Conservation (phyloP, 2,888 invertebrate species). For the Periphyllus acericola region DNA sequence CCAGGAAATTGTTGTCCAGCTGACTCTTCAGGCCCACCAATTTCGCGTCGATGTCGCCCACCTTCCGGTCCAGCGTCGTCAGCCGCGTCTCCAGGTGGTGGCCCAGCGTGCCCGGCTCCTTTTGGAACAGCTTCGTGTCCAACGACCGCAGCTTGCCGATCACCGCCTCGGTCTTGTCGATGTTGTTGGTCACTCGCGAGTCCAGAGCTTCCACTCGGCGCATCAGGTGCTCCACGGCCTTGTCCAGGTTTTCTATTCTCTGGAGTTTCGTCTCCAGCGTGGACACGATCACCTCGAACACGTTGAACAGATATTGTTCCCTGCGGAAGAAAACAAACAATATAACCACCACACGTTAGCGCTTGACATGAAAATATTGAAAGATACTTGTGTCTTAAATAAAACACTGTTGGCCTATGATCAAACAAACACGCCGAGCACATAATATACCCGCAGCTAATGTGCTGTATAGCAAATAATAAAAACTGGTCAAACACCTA, state of each 20-base stretch:
- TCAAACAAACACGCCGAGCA: too few relatives aligned
- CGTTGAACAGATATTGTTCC: slow-evolving; percentile 87
- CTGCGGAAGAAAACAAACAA: slow-evolving; percentile 70
- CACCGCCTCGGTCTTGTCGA: slow-evolving; percentile 85
- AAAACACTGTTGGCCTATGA: too few relatives aligned
- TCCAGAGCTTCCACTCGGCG: slow-evolving; percentile 84
- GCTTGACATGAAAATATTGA: too few relatives aligned
- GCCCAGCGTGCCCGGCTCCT: slow-evolving; percentile 66
- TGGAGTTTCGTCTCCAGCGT: slow-evolving; percentile 88
- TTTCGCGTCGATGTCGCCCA: slow-evolving; percentile 83
- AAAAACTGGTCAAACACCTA: too few relatives aligned
- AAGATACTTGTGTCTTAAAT: too few relatives aligned
- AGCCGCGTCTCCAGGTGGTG: slow-evolving; percentile 75
- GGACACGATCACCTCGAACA: slow-evolving; percentile 89
- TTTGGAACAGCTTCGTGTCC: slow-evolving; percentile 79
- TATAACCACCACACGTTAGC: too few relatives aligned
- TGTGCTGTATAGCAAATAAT: too few relatives aligned
- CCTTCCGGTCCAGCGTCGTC: slow-evolving; percentile 82
- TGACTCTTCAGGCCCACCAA: slow-evolving; percentile 82
- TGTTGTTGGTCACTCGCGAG: slow-evolving; percentile 83
- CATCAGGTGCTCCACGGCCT: slow-evolving; percentile 88
- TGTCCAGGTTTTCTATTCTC: slow-evolving; percentile 86
- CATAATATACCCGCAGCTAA: too few relatives aligned
- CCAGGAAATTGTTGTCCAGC: slow-evolving; percentile 83
- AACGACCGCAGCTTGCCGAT: slow-evolving; percentile 80